Conservation (phyloP, 1,140 invertebrate genomes). For the Leptonema lineaticorne region DNA sequence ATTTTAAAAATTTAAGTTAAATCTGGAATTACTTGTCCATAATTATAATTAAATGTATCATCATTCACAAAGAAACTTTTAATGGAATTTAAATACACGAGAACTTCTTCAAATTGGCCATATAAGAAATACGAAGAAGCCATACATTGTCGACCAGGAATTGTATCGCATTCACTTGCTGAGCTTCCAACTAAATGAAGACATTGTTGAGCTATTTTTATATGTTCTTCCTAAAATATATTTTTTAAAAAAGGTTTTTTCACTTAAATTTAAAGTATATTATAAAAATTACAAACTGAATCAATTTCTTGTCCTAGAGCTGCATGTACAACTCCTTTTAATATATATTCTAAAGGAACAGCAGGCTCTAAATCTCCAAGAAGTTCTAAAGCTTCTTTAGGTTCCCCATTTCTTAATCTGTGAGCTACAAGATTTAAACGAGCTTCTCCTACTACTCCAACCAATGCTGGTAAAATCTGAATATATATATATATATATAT, state of each 20-base stretch:
- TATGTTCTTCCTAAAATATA: conserved; percentile 77
- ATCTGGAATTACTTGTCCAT: conserved; percentile 69
- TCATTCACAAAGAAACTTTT: conserved; percentile 95
- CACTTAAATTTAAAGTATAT: background rate
- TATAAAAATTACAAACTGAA: conserved; percentile 61
- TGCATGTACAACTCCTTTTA: conserved; percentile 95
- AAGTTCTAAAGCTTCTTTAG: conserved; percentile 84
- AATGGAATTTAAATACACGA: conserved; percentile 95
- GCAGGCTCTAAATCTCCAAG: conserved; percentile 92
- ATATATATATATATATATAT: conserved; percentile 1
- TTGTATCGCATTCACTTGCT: conserved; percentile 93
- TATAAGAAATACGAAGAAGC: conserved; percentile 94
- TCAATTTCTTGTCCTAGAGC: conserved; percentile 88
- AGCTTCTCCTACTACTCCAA: conserved; percentile 96
- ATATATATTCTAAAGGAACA: conserved; percentile 93
- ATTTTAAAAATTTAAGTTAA: background rate
- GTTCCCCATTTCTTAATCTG: conserved; percentile 88
- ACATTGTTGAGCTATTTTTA: conserved; percentile 94
- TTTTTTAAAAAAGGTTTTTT: background rate
- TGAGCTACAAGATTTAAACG: conserved; percentile 95
- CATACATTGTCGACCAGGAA: conserved; percentile 95
- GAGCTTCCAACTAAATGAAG: conserved; percentile 96
- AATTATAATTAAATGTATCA: conserved; percentile 97
- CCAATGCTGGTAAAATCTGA: conserved; percentile 83
- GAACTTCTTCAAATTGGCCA: conserved; percentile 93